A percentile compares a stretch with the other conserved stretches of the same genome.
Evolutionary conservation across 1,140 invertebrate species (phyloP).

Genomic region (Caerostris darwini): DNA sequence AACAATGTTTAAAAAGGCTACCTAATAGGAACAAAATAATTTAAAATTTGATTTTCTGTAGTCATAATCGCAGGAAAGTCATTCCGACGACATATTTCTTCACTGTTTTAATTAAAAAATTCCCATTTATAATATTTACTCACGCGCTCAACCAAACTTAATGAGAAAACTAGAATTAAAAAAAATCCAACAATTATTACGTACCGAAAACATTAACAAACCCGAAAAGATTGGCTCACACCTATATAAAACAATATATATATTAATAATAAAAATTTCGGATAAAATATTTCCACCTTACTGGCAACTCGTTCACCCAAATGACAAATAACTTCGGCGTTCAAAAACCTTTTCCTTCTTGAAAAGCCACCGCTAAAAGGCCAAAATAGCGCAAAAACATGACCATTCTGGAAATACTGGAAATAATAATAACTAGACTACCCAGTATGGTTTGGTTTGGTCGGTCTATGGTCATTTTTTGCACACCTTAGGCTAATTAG

Average conservation of each 20-base stretch:
- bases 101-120: too few species aligned
- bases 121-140: too few species aligned
- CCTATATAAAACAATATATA: neutral
- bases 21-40: too few species aligned
- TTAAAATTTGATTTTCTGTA: too few species aligned
- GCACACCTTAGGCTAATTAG: too few species aligned
- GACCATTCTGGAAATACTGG: conserved; percentile 31
- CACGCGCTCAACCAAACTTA: neutral
- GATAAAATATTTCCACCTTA: neutral
- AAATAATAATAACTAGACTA: too few species aligned
- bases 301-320: conserved; percentile 12
- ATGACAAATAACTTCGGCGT: conserved; percentile 54
- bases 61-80: too few species aligned
- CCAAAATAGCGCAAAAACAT: conserved; percentile 44
- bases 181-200: neutral
- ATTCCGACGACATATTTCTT: too few species aligned
- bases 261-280: neutral
- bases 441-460: too few species aligned
- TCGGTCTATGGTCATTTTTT: too few species aligned
- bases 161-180: neutral
- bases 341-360: conserved; percentile 42
- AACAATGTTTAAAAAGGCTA: too few species aligned
- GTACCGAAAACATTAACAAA: neutral
- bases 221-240: neutral
- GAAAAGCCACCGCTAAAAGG: conserved; percentile 12